These are phyloP conservation scores for Tachina lurida DNA, from an alignment of 2,888 invertebrate genomes.

Conservation along the genomic window DNA sequence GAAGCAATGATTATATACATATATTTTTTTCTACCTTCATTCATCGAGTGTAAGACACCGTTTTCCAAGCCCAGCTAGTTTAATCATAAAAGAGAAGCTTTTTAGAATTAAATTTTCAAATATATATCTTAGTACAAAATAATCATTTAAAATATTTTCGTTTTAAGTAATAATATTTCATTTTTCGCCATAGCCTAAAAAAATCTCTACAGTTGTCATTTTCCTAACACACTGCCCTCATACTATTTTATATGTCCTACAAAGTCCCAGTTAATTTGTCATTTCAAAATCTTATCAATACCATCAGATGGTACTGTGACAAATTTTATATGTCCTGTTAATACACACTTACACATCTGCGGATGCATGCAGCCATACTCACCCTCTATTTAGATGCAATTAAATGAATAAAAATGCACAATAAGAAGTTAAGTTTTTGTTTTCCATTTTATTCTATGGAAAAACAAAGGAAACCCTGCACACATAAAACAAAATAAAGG, in stretches of 20 bases:
- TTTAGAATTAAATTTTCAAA: too few relatives aligned
- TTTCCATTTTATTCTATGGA: neutral
- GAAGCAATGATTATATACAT: conserved; percentile 4
- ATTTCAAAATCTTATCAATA: conserved; percentile 55
- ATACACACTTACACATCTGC: neutral
- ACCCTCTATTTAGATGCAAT: conserved; percentile 61
- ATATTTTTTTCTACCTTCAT: neutral
- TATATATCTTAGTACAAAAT: too few relatives aligned
- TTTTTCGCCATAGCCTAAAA: neutral
- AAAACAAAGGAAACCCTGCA: conserved; percentile 35
- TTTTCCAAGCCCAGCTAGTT: too few relatives aligned
- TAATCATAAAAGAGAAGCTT: too few relatives aligned
- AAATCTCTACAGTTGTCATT: conserved; percentile 59
- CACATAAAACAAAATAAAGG: conserved; percentile 11
- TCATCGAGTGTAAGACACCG: too few relatives aligned
- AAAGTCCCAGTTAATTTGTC: conserved; percentile 66
- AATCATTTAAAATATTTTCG: too few relatives aligned
- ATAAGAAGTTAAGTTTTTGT: conserved; percentile 42
- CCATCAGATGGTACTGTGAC: conserved; percentile 67
- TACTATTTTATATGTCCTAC: conserved; percentile 11
- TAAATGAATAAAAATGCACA: conserved; percentile 59
- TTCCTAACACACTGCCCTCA: conserved; percentile 25
- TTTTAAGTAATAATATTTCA: neutral
- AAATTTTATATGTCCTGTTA: conserved; percentile 47
- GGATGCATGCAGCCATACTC: conserved; percentile 16